These are phyloP conservation scores for Ochropleura leucogaster DNA, from an alignment of 2,888 invertebrate genomes.

Conservation along the genomic window DNA sequence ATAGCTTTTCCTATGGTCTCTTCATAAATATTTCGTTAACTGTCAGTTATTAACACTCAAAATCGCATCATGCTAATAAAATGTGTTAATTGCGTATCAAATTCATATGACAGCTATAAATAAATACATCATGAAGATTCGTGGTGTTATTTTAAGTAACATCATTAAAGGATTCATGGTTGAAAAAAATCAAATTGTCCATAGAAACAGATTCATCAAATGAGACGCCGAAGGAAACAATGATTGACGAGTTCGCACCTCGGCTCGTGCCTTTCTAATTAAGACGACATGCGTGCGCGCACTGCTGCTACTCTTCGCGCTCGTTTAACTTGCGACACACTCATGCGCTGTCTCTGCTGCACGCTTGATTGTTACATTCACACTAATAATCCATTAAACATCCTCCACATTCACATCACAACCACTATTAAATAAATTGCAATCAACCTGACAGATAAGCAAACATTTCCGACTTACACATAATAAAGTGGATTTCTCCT, in stretches of 20 bases:
- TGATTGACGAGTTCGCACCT: conserved; percentile 90
- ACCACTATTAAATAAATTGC: conserved; percentile 40
- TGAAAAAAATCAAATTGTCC: conserved; percentile 80
- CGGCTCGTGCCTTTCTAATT: conserved; percentile 86
- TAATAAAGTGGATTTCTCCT: conserved; percentile 33
- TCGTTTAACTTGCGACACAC: conserved; percentile 80
- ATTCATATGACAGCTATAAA: conserved; percentile 18
- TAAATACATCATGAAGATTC: conserved; percentile 13
- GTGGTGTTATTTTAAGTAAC: conserved; percentile 50
- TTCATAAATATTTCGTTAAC: conserved; percentile 42
- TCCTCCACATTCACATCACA: conserved; percentile 38
- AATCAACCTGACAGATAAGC: conserved; percentile 37
- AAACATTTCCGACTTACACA: conserved; percentile 46
- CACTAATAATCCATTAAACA: conserved; percentile 49
- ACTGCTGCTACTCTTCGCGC: conserved; percentile 81
- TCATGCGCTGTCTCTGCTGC: conserved; percentile 70
- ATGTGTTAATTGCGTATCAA: conserved; percentile 51
- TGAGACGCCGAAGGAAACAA: conserved; percentile 82
- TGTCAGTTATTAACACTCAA: conserved; percentile 7
- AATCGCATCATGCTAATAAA: conserved; percentile 35
- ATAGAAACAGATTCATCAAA: conserved; percentile 82
- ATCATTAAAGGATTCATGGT: conserved; percentile 79
- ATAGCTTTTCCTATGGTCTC: conserved; percentile 12
- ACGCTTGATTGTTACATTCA: conserved; percentile 68
- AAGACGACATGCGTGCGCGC: conserved; percentile 88